These are phyloP conservation scores for Zaprionus gabonicus DNA, from an alignment of 1,140 invertebrate genomes.

Conservation along the genomic window DNA sequence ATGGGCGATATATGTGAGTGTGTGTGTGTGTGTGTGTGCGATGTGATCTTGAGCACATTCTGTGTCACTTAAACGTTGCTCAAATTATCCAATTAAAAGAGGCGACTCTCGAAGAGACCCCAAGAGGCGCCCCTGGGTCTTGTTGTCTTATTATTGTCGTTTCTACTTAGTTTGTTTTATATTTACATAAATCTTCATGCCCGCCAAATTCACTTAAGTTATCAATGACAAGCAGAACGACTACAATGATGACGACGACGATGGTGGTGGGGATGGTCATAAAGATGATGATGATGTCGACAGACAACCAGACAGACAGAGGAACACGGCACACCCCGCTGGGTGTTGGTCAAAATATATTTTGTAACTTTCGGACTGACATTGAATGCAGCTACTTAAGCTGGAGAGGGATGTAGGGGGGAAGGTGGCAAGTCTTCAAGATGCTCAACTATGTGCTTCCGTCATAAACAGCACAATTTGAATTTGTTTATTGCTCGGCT, in stretches of 20 bases:
- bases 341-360: slow-evolving; percentile 31
- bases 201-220: slow-evolving; percentile 39
- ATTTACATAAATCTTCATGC: slow-evolving; percentile 80
- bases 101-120: slow-evolving; percentile 23
- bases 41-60: background rate
- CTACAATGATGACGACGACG: background rate
- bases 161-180: slow-evolving; percentile 55
- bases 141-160: slow-evolving; percentile 46
- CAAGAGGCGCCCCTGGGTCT: slow-evolving; percentile 29
- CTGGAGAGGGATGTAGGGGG: background rate
- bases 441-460: slow-evolving; percentile 56
- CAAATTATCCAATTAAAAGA: slow-evolving; percentile 77
- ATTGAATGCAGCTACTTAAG: slow-evolving; percentile 68
- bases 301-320: slow-evolving; percentile 12
- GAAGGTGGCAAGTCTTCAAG: background rate
- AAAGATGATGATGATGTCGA: background rate
- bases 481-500: slow-evolving; percentile 61
- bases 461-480: slow-evolving; percentile 64
- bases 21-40: background rate
- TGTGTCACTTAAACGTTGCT: slow-evolving; percentile 44
- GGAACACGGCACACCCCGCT: slow-evolving; percentile 20
- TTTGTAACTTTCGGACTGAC: slow-evolving; percentile 60
- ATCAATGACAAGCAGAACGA: slow-evolving; percentile 22
- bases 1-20: background rate
- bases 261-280: background rate